phyloP scores from a whole-genome alignment of 1,140 invertebrate species.

The Papilio glaucus region DNA sequence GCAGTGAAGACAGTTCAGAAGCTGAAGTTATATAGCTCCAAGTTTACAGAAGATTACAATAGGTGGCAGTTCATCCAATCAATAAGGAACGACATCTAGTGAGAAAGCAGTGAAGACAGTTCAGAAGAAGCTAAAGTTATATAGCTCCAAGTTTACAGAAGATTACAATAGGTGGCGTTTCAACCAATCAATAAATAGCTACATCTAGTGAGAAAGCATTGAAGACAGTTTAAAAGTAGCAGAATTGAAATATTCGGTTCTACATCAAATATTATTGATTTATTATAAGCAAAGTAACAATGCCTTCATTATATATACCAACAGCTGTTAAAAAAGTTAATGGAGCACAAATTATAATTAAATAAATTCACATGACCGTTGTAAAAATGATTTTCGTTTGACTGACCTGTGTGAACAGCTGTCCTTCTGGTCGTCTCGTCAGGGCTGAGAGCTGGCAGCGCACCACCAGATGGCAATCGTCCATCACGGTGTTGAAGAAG shows the following conservation, averaged over 20 bases:
- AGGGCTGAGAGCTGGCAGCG: conserved; percentile 93
- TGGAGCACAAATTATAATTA: background rate
- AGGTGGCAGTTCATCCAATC: background rate
- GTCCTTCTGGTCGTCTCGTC: conserved; percentile 91
- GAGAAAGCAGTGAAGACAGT: background rate
- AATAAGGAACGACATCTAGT: background rate
- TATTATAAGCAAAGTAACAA: too few species aligned
- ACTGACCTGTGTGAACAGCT: conserved; percentile 95
- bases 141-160: background rate
- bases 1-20: too few species aligned
- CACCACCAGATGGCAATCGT: conserved; percentile 97
- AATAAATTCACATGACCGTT: background rate
- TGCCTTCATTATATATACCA: too few species aligned
- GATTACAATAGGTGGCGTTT: background rate
- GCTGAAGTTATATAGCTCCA: too few species aligned
- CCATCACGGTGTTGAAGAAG: conserved; percentile 98
- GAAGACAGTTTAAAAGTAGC: background rate
- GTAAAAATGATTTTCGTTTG: background rate
- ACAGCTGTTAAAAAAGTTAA: background rate
- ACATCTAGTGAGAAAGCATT: background rate
- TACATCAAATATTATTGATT: too few species aligned
- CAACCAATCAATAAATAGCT: background rate
- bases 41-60: background rate
- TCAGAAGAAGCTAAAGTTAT: too few species aligned
- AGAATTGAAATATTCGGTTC: background rate